These are phyloP conservation scores for Phodopus roborovskii DNA, from an alignment of 2,113 vertebrate species.

Conservation along the genomic window DNA sequence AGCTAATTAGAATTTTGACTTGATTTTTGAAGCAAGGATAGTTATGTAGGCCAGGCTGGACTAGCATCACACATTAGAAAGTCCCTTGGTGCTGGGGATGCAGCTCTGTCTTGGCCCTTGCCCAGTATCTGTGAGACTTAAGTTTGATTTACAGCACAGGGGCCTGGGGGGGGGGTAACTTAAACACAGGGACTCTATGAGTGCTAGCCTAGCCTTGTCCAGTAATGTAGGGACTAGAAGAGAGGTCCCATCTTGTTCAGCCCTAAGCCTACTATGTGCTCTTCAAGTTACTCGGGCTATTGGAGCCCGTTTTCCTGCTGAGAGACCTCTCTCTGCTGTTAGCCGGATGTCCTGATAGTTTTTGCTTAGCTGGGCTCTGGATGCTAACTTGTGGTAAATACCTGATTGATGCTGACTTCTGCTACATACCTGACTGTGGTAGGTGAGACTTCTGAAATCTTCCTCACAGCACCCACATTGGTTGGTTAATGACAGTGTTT, in stretches of 20 bases:
- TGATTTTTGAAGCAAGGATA: background rate
- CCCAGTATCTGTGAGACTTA: background rate
- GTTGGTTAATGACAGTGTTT: background rate
- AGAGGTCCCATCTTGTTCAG: background rate
- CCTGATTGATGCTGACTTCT: background rate
- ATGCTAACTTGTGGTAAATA: background rate
- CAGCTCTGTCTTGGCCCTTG: background rate
- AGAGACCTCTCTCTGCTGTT: background rate
- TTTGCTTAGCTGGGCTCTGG: conserved; percentile 19
- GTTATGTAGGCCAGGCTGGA: background rate
- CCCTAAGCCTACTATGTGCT: background rate
- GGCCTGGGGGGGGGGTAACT: background rate
- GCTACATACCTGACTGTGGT: background rate
- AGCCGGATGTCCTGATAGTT: background rate
- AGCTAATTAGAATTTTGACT: background rate
- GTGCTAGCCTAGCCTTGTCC: background rate
- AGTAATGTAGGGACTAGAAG: background rate
- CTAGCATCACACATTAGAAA: background rate
- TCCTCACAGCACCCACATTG: background rate
- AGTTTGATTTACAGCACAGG: background rate
- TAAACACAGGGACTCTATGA: background rate
- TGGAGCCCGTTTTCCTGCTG: background rate
- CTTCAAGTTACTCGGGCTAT: background rate
- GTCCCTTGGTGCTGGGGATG: no score
- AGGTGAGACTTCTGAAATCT: background rate